phyloP scores from a whole-genome alignment of 2,113 vertebrate genomes.

The Catharus bicknelli region DNA sequence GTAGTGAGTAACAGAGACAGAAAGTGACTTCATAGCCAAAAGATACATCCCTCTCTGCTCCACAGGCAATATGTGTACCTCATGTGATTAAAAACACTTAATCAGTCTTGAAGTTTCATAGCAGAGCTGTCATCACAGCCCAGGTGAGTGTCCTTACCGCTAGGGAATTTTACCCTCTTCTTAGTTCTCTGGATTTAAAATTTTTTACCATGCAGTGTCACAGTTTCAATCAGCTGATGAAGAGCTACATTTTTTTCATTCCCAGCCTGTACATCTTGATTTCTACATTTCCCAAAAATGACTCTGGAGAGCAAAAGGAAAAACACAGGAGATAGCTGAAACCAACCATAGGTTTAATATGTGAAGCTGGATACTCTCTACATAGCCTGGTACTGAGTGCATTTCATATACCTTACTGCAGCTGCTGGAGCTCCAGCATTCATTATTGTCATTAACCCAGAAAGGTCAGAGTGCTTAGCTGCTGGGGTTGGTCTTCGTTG shows the following conservation, averaged over 20 bases:
- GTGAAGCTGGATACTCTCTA: not conserved
- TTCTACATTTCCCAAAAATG: not conserved
- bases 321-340: not conserved
- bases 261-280: not conserved
- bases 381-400: not conserved
- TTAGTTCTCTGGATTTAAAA: not conserved
- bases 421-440: not conserved
- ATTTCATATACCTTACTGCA: not conserved
- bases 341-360: not conserved
- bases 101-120: slow-evolving; percentile 19
- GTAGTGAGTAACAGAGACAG: not conserved
- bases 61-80: not conserved
- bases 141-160: not conserved
- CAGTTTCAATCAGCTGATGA: not conserved
- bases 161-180: not conserved
- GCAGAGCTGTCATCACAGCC: not conserved
- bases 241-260: not conserved
- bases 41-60: not conserved
- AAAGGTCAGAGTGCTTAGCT: not conserved
- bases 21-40: slow-evolving; percentile 1
- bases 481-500: not conserved
- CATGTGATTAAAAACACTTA: not conserved
- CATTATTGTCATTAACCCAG: slow-evolving; percentile 1
- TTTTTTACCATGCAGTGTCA: not conserved
- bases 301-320: not conserved